Conservation (phyloP, 2,888 invertebrate species). For the Drosophila eohydei region DNA sequence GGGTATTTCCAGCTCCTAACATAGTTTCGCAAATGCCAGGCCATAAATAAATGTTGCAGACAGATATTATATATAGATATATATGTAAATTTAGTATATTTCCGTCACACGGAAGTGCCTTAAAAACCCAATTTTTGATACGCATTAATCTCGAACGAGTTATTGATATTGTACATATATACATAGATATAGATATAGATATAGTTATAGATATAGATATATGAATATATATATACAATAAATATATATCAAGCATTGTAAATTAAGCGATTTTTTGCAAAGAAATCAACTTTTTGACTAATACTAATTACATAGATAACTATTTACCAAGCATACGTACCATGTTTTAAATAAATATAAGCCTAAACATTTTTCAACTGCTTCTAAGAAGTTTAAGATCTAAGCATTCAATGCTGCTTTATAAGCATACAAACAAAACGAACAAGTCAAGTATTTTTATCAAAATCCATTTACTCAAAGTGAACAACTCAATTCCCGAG, state of each 20-base stretch:
- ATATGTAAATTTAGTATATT: slow-evolving; percentile 74
- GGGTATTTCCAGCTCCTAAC: slow-evolving; percentile 58
- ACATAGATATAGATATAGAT: slow-evolving; percentile 7
- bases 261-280: slow-evolving; percentile 68
- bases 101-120: slow-evolving; percentile 85
- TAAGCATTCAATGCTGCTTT: slow-evolving; percentile 77
- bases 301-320: slow-evolving; percentile 61
- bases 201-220: not conserved
- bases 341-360: slow-evolving; percentile 73
- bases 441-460: slow-evolving; percentile 65
- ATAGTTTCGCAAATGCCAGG: slow-evolving; percentile 55
- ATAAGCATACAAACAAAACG: slow-evolving; percentile 36
- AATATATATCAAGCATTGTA: slow-evolving; percentile 59
- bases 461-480: slow-evolving; percentile 66
- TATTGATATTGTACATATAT: slow-evolving; percentile 49
- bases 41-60: slow-evolving; percentile 60
- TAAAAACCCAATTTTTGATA: slow-evolving; percentile 73
- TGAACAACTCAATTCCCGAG: slow-evolving; percentile 21
- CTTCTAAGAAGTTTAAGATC: slow-evolving; percentile 77
- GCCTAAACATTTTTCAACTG: slow-evolving; percentile 65
- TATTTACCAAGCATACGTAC: slow-evolving; percentile 75
- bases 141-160: slow-evolving; percentile 54
- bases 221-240: not conserved
- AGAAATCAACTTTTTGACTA: slow-evolving; percentile 75
- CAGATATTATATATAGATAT: slow-evolving; percentile 34